Percentiles rank a stretch among this genome's conserved stretches.
Conservation (phyloP, 2,797 vertebrate genomes). For the Tenualosa ilisha region DNA sequence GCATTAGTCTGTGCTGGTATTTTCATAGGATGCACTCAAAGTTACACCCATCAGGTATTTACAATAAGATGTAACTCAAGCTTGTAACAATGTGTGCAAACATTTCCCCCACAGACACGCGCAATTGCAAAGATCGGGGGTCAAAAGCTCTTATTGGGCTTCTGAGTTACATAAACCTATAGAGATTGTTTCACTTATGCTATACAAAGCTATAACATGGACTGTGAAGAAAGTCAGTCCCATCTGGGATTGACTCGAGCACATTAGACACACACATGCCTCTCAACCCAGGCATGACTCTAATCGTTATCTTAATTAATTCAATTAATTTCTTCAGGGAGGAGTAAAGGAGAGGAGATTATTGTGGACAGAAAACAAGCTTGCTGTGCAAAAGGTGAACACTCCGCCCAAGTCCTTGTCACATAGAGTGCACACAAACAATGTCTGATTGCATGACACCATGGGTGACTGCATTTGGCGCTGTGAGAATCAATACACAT, state of each 20-base stretch:
- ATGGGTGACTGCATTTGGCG: background rate
- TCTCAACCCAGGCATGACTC: conserved; percentile 13
- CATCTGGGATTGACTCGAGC: background rate
- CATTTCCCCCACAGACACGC: background rate
- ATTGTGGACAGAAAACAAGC: conserved; percentile 15
- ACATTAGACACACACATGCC: conserved; percentile 13
- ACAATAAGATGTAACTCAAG: background rate
- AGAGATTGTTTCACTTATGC: background rate
- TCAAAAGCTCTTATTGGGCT: background rate
- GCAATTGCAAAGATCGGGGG: background rate
- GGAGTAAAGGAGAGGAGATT: background rate
- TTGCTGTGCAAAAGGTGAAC: background rate
- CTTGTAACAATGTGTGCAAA: background rate
- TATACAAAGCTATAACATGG: background rate
- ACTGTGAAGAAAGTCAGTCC: too few species aligned
- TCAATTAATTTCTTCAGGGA: conserved; percentile 13
- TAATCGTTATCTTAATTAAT: conserved; percentile 23
- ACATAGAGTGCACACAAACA: background rate
- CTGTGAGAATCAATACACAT: background rate
- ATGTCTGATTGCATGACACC: conserved; percentile 1
- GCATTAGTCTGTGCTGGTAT: background rate
- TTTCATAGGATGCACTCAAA: background rate
- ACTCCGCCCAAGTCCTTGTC: background rate
- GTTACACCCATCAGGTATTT: background rate
- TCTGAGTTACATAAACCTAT: too few species aligned